Percentiles rank a stretch among this genome's conserved stretches.
phyloP scores from a whole-genome alignment of 1,140 invertebrate genomes.

The Brachionus calyciflorus region DNA sequence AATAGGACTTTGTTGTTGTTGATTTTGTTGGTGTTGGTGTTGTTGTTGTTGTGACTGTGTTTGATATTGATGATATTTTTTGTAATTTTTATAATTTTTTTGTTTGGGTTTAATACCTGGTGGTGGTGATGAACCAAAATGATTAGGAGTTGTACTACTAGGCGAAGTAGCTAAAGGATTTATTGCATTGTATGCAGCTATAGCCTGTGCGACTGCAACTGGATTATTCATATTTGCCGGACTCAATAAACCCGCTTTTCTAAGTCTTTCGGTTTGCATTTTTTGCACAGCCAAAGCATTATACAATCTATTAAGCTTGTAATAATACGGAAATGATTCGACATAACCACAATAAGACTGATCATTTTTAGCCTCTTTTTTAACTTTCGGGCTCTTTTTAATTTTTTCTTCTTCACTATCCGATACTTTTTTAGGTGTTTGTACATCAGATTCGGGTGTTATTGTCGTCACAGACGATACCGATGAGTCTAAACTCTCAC shows the following conservation, averaged over 20 bases:
- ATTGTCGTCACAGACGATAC: neutral
- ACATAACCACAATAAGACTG: slow-evolving; percentile 37
- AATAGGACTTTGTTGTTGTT: too few species aligned
- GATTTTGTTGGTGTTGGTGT: too few species aligned
- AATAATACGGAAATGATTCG: slow-evolving; percentile 46
- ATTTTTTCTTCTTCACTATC: slow-evolving; percentile 10
- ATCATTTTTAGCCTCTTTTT: neutral
- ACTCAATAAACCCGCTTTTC: slow-evolving; percentile 15
- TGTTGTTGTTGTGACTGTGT: too few species aligned
- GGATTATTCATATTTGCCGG: neutral
- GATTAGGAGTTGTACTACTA: neutral
- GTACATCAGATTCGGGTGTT: neutral
- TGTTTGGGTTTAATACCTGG: neutral
- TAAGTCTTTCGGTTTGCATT: slow-evolving; percentile 31
- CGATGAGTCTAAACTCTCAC: slow-evolving; percentile 1
- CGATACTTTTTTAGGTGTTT: slow-evolving; percentile 25
- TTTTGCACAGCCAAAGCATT: slow-evolving; percentile 41
- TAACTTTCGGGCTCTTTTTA: neutral
- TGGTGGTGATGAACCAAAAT: neutral
- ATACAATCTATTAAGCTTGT: slow-evolving; percentile 42
- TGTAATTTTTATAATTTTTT: neutral
- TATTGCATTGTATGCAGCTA: neutral
- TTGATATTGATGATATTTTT: neutral
- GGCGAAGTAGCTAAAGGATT: neutral
- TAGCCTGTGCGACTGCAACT: neutral